Evolutionary conservation across 2,888 invertebrate species (phyloP).

Genomic region (Tolmerus cingulatus): DNA sequence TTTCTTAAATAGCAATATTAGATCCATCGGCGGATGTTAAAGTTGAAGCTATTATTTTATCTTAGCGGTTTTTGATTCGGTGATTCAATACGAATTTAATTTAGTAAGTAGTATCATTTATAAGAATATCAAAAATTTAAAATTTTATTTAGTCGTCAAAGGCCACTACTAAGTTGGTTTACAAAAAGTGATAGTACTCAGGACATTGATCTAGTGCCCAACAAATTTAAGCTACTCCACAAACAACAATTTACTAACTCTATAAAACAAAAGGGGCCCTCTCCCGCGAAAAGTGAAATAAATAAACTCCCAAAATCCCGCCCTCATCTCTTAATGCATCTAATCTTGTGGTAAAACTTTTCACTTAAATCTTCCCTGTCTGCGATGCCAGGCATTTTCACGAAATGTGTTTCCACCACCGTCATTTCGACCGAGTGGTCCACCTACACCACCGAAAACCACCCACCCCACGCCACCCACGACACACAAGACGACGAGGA

Average conservation of each 20-base stretch:
- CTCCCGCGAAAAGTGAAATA: neutral
- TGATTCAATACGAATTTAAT: too few species aligned
- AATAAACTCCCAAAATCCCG: neutral
- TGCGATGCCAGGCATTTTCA: neutral
- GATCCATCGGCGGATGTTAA: too few species aligned
- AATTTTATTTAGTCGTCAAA: neutral
- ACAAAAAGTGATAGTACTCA: neutral
- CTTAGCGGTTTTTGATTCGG: too few species aligned
- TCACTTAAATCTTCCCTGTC: slow-evolving; percentile 36
- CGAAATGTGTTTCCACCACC: neutral
- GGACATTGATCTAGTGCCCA: neutral
- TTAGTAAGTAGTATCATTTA: too few species aligned
- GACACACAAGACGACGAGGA: neutral
- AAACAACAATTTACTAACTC: neutral
- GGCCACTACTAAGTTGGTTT: neutral
- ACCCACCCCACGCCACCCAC: neutral
- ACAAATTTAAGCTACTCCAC: neutral
- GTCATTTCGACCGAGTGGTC: neutral
- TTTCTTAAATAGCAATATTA: too few species aligned
- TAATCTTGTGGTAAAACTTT: slow-evolving; percentile 39
- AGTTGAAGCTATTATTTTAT: too few species aligned
- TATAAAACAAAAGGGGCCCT: neutral
- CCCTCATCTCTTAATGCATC: slow-evolving; percentile 21
- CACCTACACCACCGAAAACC: neutral
- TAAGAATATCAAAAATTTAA: too few species aligned